These are phyloP conservation scores for Malthinus seriepunctatus DNA, from an alignment of 2,888 invertebrate species.

Conservation along the genomic window DNA sequence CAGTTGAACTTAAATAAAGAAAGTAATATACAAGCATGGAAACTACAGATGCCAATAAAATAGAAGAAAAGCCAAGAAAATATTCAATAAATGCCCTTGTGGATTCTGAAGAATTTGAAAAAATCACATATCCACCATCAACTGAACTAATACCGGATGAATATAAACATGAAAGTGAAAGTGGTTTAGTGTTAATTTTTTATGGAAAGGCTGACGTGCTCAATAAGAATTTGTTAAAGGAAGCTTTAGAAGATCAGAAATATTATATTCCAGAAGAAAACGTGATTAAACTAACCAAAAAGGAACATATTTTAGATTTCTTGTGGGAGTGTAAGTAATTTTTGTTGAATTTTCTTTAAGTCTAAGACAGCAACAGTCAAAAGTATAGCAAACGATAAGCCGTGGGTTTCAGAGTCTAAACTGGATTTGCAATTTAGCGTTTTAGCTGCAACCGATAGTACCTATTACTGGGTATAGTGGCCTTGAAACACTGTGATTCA, in stretches of 20 bases:
- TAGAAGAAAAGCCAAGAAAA: not conserved
- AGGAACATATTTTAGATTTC: conserved; percentile 22
- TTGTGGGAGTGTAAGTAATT: conserved; percentile 34
- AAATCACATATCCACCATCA: conserved; percentile 44
- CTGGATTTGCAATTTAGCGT: too few relatives aligned
- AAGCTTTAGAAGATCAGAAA: conserved; percentile 29
- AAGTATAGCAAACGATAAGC: too few relatives aligned
- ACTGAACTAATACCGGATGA: conserved; percentile 49
- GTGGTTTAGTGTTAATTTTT: conserved; percentile 33
- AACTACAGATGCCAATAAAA: not conserved
- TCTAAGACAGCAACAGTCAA: too few relatives aligned
- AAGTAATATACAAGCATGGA: not conserved
- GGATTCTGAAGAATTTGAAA: conserved; percentile 10
- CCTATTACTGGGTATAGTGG: too few relatives aligned
- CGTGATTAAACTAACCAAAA: conserved; percentile 27
- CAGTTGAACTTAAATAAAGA: too few relatives aligned
- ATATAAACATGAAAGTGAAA: conserved; percentile 38
- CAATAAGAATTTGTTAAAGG: conserved; percentile 28
- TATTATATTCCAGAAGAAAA: conserved; percentile 33
- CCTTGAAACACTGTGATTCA: too few relatives aligned
- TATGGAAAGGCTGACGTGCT: conserved; percentile 23
- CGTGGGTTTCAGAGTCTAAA: too few relatives aligned
- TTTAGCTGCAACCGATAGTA: too few relatives aligned
- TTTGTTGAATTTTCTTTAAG: not conserved
- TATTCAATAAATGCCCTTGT: not conserved